phyloP scores from a whole-genome alignment of 2,113 vertebrate species.

The Globicephala melas region DNA sequence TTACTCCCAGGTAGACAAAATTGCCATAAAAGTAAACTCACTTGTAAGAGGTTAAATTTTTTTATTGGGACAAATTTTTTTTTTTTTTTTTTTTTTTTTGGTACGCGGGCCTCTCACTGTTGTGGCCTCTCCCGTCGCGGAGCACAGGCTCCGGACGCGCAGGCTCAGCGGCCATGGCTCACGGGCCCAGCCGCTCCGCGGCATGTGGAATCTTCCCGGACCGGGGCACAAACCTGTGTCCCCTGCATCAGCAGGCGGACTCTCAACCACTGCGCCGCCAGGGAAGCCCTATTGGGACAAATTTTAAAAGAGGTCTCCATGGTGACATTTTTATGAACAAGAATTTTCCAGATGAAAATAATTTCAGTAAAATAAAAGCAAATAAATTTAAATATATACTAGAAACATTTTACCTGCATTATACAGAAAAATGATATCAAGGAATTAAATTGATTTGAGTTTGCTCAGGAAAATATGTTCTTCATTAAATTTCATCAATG shows the following conservation, averaged over 20 bases:
- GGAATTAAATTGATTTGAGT: constrained; percentile 32
- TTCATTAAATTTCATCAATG: constrained; percentile 36
- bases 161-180: too few species aligned
- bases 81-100: too few species aligned
- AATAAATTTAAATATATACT: background rate
- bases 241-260: too few species aligned
- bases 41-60: constrained; percentile 21
- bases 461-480: constrained; percentile 49
- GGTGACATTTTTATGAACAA: constrained; percentile 29
- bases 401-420: constrained; percentile 21
- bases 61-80: constrained; percentile 32
- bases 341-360: constrained; percentile 49
- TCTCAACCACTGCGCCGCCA: too few species aligned
- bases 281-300: background rate
- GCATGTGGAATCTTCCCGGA: too few species aligned
- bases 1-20: background rate
- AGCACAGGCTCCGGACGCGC: too few species aligned
- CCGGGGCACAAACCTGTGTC: too few species aligned
- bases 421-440: constrained; percentile 13
- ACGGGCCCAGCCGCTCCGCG: too few species aligned
- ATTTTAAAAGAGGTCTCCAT: constrained; percentile 22
- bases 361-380: constrained; percentile 31
- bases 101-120: too few species aligned
- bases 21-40: constrained; percentile 2
- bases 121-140: too few species aligned